Evolutionary conservation across 1,140 invertebrate species (phyloP).

Genomic region (Micrasema minimum): DNA sequence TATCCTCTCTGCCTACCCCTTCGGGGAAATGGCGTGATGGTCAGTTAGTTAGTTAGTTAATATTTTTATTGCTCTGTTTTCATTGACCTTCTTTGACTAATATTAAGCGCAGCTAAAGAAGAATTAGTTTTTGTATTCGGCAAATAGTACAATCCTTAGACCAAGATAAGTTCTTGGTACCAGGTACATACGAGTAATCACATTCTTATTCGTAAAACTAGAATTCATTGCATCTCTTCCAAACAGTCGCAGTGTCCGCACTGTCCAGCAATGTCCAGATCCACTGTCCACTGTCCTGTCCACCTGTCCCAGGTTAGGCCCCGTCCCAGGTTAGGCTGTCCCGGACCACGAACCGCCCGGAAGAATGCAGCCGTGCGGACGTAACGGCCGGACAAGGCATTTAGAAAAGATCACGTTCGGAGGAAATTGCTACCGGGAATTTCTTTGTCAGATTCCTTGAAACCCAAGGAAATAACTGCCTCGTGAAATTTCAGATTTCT

Average conservation of each 20-base stretch:
- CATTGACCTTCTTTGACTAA: no score
- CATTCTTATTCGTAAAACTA: neutral
- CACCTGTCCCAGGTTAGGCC: neutral
- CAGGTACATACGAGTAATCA: neutral
- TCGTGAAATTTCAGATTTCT: neutral
- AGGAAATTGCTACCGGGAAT: constrained; percentile 24
- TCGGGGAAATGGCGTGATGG: no score
- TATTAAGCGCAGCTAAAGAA: no score
- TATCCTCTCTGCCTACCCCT: no score
- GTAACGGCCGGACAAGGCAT: constrained; percentile 1
- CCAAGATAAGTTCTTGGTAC: no score
- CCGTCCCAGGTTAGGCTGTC: neutral
- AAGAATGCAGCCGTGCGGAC: constrained; percentile 17
- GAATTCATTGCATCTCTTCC: neutral
- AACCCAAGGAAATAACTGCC: neutral
- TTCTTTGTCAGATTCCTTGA: constrained; percentile 22
- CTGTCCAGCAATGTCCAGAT: neutral
- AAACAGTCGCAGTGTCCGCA: neutral
- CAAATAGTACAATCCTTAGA: no score
- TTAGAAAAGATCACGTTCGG: constrained; percentile 7
- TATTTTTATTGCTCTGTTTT: no score
- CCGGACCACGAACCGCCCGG: neutral
- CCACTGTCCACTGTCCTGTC: neutral
- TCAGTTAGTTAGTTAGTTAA: no score
- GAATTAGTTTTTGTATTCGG: no score